A percentile compares a stretch with the other conserved stretches of the same genome.
These are phyloP conservation scores for Cyanoramphus novaezelandiae DNA, from an alignment of 2,113 vertebrate genomes.

Conservation along the genomic window DNA sequence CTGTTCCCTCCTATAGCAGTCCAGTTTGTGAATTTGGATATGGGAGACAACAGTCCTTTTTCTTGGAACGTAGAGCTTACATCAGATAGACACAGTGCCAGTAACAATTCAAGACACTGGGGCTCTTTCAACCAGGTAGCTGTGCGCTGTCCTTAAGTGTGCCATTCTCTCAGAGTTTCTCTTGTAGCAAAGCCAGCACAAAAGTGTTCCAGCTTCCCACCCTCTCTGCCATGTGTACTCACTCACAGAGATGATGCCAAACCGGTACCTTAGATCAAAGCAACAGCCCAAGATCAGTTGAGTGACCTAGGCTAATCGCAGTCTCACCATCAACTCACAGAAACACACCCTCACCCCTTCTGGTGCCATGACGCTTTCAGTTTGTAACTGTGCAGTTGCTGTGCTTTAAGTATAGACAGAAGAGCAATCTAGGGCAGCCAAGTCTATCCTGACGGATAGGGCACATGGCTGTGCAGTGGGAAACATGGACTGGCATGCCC, in stretches of 20 bases:
- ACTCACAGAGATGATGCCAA: background rate
- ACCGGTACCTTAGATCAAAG: background rate
- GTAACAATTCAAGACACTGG: background rate
- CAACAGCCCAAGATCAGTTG: background rate
- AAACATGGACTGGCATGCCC: background rate
- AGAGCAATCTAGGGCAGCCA: background rate
- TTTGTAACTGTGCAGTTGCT: background rate
- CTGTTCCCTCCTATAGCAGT: background rate
- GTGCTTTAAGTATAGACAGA: background rate
- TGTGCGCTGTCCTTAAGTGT: background rate
- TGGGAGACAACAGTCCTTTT: background rate
- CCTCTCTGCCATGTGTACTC: background rate
- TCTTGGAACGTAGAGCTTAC: background rate
- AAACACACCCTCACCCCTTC: background rate
- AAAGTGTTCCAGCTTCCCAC: background rate
- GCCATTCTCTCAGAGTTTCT: background rate
- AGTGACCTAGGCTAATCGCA: background rate
- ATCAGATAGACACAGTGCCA: accelerated
- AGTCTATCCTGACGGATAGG: background rate
- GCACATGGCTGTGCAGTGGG: background rate
- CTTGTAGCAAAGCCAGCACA: background rate
- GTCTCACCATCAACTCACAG: background rate
- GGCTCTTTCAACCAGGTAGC: background rate
- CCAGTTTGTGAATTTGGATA: background rate
- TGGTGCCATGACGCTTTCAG: background rate